Percentiles rank a stretch among this genome's conserved stretches.
Conservation (phyloP, 2,888 invertebrate genomes). For the Polyommatus icarus region DNA sequence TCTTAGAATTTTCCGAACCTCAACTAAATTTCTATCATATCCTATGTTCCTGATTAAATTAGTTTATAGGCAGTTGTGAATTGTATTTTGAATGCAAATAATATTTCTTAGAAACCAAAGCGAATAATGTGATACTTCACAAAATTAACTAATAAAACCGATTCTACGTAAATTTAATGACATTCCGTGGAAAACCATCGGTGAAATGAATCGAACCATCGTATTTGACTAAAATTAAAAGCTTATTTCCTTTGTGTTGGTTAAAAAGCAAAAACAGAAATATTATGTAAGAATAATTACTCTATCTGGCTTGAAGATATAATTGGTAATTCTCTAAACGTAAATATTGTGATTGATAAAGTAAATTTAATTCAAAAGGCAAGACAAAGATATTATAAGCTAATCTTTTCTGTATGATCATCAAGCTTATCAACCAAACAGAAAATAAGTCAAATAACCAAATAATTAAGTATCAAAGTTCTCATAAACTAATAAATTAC, state of each 20-base stretch:
- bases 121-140: background rate
- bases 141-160: background rate
- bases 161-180: background rate
- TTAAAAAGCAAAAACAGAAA: background rate
- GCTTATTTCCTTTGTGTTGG: background rate
- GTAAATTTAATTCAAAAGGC: background rate
- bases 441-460: background rate
- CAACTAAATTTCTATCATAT: too few species aligned
- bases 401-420: background rate
- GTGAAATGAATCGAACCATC: background rate
- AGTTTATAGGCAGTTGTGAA: too few species aligned
- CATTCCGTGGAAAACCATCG: slow-evolving; percentile 22
- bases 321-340: background rate
- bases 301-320: too few species aligned
- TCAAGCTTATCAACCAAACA: background rate
- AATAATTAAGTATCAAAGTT: background rate
- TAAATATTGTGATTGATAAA: background rate
- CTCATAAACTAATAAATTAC: slow-evolving; percentile 1
- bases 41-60: too few species aligned
- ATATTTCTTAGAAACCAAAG: background rate
- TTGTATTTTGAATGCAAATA: background rate
- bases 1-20: too few species aligned
- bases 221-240: slow-evolving; percentile 7
- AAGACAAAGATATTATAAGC: background rate
- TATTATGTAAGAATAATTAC: background rate